phyloP scores from a whole-genome alignment of 64 coral and sea anemone species.

The Pocillopora verrucosa region DNA sequence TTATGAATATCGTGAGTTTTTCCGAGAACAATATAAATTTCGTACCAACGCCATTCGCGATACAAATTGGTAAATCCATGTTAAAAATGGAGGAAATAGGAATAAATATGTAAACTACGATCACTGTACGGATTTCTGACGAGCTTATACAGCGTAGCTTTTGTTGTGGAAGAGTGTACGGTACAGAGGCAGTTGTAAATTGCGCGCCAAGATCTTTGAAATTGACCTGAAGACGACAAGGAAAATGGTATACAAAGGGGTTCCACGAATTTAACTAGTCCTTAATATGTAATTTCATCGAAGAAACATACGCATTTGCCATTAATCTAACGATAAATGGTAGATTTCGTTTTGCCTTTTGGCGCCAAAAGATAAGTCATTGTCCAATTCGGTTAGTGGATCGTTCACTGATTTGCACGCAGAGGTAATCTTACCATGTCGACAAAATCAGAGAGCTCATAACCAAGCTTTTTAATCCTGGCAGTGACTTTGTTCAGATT shows the following conservation, averaged over 20 bases:
- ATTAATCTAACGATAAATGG: neutral
- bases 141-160: neutral
- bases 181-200: neutral
- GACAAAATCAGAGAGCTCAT: constrained; percentile 84
- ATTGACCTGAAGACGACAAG: neutral
- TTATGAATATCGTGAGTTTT: no score
- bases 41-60: no score
- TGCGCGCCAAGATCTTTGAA: neutral
- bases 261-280: neutral
- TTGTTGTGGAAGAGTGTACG: neutral
- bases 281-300: neutral
- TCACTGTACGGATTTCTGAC: no score
- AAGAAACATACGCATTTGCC: neutral
- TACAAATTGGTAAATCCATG: no score
- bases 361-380: constrained; percentile 6
- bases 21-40: no score
- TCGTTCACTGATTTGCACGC: neutral
- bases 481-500: constrained; percentile 92
- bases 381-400: constrained; percentile 3
- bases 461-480: constrained; percentile 77
- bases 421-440: constrained; percentile 73
- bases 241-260: neutral
- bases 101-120: no score
- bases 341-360: neutral
- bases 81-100: no score